Evolutionary conservation across 2,888 invertebrate species (phyloP).

Genomic region (Aradus depressus): DNA sequence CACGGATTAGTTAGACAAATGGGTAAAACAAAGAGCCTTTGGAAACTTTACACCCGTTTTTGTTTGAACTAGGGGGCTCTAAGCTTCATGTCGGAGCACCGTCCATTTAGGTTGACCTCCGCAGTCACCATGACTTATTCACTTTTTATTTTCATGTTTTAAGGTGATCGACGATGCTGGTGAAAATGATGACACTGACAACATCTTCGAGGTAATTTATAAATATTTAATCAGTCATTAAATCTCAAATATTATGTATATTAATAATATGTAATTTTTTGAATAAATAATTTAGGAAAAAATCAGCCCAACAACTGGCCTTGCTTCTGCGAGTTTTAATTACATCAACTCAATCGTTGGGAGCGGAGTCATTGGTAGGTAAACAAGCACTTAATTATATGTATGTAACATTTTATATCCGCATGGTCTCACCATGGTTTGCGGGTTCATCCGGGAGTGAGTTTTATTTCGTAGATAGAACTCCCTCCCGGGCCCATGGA

Average conservation of each 20-base stretch:
- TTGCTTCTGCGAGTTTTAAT: slow-evolving; percentile 70
- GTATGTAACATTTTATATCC: neutral
- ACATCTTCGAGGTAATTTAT: slow-evolving; percentile 26
- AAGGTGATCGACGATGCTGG: slow-evolving; percentile 24
- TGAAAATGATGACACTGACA: slow-evolving; percentile 27
- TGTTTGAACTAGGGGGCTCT: neutral
- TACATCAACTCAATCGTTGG: slow-evolving; percentile 82
- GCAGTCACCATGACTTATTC: neutral
- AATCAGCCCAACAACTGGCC: slow-evolving; percentile 35
- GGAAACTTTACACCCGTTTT: neutral
- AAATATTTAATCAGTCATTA: neutral
- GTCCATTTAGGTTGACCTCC: neutral
- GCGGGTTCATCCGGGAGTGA: too few relatives aligned
- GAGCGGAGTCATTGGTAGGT: slow-evolving; percentile 69
- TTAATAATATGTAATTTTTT: neutral
- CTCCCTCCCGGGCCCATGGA: too few relatives aligned
- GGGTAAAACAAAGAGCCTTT: neutral
- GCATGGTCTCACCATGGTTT: too few relatives aligned
- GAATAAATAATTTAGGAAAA: slow-evolving; percentile 20
- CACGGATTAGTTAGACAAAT: neutral
- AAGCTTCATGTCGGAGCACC: neutral
- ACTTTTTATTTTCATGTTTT: slow-evolving; percentile 8
- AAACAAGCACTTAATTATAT: neutral
- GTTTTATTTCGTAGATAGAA: too few relatives aligned
- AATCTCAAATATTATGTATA: neutral